Evolutionary conservation across 2,797 vertebrate species (phyloP).

Genomic region (Cyprinodon diabolis): DNA sequence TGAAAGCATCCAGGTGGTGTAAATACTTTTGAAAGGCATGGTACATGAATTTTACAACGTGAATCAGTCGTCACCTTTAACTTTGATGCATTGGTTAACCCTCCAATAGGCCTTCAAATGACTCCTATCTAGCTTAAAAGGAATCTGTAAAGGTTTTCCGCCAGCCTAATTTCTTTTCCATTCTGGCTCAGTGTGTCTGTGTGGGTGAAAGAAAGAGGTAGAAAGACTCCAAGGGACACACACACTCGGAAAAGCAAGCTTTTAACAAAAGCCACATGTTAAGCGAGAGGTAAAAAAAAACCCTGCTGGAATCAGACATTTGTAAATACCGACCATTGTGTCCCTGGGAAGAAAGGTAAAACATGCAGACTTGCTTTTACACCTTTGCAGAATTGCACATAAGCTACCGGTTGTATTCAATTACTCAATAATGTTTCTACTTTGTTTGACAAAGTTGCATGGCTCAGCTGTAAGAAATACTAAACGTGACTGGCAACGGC

Average conservation of each 20-base stretch:
- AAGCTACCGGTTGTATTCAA: conserved; percentile 31
- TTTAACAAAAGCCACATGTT: conserved; percentile 83
- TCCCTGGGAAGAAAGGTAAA: conserved; percentile 29
- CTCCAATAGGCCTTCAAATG: conserved; percentile 40
- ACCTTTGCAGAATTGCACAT: conserved; percentile 35
- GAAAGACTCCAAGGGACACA: conserved; percentile 55
- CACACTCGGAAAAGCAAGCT: conserved; percentile 41
- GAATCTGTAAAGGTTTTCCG: conserved; percentile 72
- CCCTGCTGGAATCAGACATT: conserved; percentile 51
- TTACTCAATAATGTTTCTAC: conserved; percentile 11
- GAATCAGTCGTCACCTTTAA: conserved; percentile 42
- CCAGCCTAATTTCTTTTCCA: conserved; percentile 69
- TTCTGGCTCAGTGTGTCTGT: conserved; percentile 63
- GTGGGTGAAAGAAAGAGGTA: conserved; percentile 47
- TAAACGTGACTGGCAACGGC: conserved; percentile 5
- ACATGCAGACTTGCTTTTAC: conserved; percentile 46
- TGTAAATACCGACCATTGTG: conserved; percentile 22
- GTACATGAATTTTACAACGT: not conserved
- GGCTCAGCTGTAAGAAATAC: conserved; percentile 2
- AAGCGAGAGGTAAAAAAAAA: conserved; percentile 51
- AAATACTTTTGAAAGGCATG: not conserved
- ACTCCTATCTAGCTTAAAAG: conserved; percentile 57
- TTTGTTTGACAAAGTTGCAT: conserved; percentile 28
- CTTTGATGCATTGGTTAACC: conserved; percentile 24
- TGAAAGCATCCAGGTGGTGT: not conserved